Percentiles rank a stretch among this genome's conserved stretches.
Evolutionary conservation across 1,140 invertebrate species (phyloP).

Genomic region (Formica selysi): DNA sequence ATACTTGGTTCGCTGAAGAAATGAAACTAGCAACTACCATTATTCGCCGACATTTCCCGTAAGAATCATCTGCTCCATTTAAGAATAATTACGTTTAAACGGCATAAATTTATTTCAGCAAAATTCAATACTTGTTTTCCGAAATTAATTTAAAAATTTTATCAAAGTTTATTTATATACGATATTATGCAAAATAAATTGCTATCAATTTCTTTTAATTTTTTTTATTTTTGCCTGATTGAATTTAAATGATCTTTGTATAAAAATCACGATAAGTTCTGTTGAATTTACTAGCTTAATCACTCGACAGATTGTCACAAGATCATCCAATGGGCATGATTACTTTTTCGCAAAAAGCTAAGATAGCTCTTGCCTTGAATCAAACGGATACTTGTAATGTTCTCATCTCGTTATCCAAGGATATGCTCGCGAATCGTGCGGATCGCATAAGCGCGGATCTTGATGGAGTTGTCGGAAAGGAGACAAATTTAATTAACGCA

Average conservation of each 20-base stretch:
- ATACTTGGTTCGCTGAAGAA: slow-evolving; percentile 33
- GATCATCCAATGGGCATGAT: slow-evolving; percentile 41
- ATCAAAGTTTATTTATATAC: too few species aligned
- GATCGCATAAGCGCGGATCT: background rate
- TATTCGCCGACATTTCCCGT: slow-evolving; percentile 32
- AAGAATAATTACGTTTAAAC: background rate
- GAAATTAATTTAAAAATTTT: background rate
- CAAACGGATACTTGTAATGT: slow-evolving; percentile 25
- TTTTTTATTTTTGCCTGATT: too few species aligned
- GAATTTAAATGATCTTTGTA: too few species aligned
- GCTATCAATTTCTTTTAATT: too few species aligned
- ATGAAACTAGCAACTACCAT: slow-evolving; percentile 30
- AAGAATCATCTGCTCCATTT: background rate
- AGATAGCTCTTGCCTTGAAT: slow-evolving; percentile 17
- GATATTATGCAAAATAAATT: too few species aligned
- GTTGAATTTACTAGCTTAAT: too few species aligned
- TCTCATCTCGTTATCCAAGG: background rate
- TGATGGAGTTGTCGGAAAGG: slow-evolving; percentile 1
- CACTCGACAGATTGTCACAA: slow-evolving; percentile 4
- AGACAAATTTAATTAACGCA: slow-evolving; percentile 23
- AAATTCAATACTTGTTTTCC: background rate
- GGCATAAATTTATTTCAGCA: background rate
- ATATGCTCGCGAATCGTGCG: slow-evolving; percentile 16
- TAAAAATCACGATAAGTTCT: too few species aligned
- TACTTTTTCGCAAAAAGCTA: slow-evolving; percentile 32